phyloP scores from a whole-genome alignment of 1,140 invertebrate species.

The Cepaea nemoralis region DNA sequence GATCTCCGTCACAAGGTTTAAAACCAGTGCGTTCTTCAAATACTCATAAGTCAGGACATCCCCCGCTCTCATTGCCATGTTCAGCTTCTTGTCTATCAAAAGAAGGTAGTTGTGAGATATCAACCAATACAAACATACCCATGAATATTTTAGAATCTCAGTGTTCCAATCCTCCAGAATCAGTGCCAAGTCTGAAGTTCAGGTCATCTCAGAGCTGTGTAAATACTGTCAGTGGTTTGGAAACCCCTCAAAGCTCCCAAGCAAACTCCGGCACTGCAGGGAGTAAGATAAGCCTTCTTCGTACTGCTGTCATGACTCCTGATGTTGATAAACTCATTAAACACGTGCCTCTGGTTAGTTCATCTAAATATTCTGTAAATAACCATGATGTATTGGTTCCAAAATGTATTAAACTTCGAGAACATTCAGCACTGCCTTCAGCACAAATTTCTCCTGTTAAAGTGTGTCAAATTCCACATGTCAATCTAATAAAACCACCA shows the following conservation, averaged over 20 bases:
- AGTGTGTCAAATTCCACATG: background rate
- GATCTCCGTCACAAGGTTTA: background rate
- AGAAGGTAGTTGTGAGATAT: background rate
- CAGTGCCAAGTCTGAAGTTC: background rate
- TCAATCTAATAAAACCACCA: background rate
- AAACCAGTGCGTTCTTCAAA: background rate
- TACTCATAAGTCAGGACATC: background rate
- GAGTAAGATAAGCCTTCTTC: slow-evolving; percentile 28
- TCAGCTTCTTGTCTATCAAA: background rate
- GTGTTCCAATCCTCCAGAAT: background rate
- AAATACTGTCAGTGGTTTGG: background rate
- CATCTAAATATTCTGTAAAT: background rate
- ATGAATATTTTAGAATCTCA: background rate
- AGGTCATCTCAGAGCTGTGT: background rate
- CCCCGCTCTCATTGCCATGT: background rate
- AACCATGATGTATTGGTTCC: slow-evolving; percentile 17
- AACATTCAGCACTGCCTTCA: background rate
- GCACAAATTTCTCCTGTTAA: background rate
- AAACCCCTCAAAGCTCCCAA: background rate
- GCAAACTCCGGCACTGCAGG: background rate
- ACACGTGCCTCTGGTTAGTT: slow-evolving; percentile 24
- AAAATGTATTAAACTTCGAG: background rate
- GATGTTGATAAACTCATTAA: slow-evolving; percentile 39
- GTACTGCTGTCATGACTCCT: slow-evolving; percentile 33
- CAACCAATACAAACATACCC: background rate